These are phyloP conservation scores for Drosophila varians DNA, from an alignment of 1,140 invertebrate species.

Conservation along the genomic window DNA sequence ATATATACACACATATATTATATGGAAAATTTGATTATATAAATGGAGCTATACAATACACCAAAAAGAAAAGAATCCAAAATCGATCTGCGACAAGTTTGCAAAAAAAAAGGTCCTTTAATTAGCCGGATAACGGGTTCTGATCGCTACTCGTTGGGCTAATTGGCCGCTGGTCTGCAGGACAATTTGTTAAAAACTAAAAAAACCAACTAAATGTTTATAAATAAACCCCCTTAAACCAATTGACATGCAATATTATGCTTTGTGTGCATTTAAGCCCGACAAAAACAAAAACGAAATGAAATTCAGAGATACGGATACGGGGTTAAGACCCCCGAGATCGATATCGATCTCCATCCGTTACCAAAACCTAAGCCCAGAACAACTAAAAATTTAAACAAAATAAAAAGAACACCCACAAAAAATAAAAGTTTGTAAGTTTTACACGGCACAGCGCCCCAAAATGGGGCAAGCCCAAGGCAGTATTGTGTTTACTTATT, in stretches of 20 bases:
- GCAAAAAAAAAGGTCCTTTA: background rate
- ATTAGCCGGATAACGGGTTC: slow-evolving; percentile 12
- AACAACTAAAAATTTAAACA: slow-evolving; percentile 2
- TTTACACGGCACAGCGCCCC: slow-evolving; percentile 71
- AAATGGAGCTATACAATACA: slow-evolving; percentile 80
- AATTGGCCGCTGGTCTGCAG: slow-evolving; percentile 19
- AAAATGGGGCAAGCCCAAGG: slow-evolving; percentile 67
- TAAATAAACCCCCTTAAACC: slow-evolving; percentile 63
- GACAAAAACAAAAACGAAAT: slow-evolving; percentile 12
- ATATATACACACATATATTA: slow-evolving; percentile 78
- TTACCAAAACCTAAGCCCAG: slow-evolving; percentile 40
- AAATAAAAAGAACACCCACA: slow-evolving; percentile 54
- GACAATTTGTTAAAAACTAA: slow-evolving; percentile 68
- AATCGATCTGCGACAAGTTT: slow-evolving; percentile 27
- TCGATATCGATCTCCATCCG: slow-evolving; percentile 38
- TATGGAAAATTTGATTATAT: slow-evolving; percentile 75
- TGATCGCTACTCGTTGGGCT: slow-evolving; percentile 10
- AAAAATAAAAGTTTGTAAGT: slow-evolving; percentile 69
- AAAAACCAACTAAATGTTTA: slow-evolving; percentile 68
- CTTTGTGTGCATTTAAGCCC: slow-evolving; percentile 75
- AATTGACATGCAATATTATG: slow-evolving; percentile 71
- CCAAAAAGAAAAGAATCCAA: slow-evolving; percentile 32
- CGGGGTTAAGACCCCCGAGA: slow-evolving; percentile 37
- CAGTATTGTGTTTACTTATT: slow-evolving; percentile 71
- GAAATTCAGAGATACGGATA: slow-evolving; percentile 32